phyloP scores from a whole-genome alignment of 2,888 invertebrate genomes.

The Rhamnusium bicolor region DNA sequence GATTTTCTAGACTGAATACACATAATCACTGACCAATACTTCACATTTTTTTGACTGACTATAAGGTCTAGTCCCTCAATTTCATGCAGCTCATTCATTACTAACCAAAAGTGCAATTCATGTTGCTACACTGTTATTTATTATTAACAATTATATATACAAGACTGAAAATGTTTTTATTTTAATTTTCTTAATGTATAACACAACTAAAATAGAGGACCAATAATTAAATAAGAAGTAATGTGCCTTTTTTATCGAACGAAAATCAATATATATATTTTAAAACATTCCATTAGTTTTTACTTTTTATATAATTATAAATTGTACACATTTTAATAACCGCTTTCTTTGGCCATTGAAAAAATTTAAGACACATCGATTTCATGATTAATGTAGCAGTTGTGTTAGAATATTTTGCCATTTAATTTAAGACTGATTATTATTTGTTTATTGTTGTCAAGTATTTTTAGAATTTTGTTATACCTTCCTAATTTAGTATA shows the following conservation, averaged over 20 bases:
- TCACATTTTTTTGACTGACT: slow-evolving; percentile 63
- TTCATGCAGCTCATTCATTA: slow-evolving; percentile 60
- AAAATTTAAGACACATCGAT: slow-evolving; percentile 53
- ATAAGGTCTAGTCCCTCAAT: slow-evolving; percentile 63
- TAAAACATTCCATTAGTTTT: slow-evolving; percentile 58
- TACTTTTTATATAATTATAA: slow-evolving; percentile 41
- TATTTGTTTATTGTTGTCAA: slow-evolving; percentile 64
- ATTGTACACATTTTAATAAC: slow-evolving; percentile 27
- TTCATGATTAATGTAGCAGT: slow-evolving; percentile 52
- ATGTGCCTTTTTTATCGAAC: slow-evolving; percentile 62
- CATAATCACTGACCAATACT: slow-evolving; percentile 58
- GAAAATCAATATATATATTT: slow-evolving; percentile 39
- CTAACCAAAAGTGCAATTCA: slow-evolving; percentile 63
- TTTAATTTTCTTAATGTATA: slow-evolving; percentile 48
- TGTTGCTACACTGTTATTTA: slow-evolving; percentile 57
- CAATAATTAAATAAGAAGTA: slow-evolving; percentile 44
- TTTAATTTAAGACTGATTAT: slow-evolving; percentile 71
- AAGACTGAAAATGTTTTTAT: slow-evolving; percentile 58
- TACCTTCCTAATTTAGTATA: slow-evolving; percentile 40
- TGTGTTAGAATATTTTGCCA: slow-evolving; percentile 65
- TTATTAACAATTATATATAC: slow-evolving; percentile 51
- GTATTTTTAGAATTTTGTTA: slow-evolving; percentile 61
- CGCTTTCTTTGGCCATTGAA: slow-evolving; percentile 30
- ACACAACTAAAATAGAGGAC: slow-evolving; percentile 48
- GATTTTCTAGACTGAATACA: slow-evolving; percentile 70